A percentile compares a stretch with the other conserved stretches of the same genome.
These are phyloP conservation scores for Anisognathus igniventris DNA, from an alignment of 2,797 vertebrate genomes.

Conservation along the genomic window DNA sequence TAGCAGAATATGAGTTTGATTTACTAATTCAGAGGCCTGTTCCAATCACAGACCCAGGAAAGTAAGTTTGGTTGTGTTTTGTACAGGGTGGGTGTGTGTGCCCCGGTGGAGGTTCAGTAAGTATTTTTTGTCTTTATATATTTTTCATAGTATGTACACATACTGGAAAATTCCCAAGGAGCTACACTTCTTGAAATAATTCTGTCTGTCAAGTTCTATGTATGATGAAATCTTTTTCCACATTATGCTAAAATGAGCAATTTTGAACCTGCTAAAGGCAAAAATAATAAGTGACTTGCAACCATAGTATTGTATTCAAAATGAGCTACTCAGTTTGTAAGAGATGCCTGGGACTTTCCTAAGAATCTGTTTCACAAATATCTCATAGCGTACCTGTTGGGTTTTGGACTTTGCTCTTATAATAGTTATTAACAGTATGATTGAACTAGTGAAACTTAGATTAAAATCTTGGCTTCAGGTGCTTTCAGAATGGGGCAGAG, in stretches of 20 bases:
- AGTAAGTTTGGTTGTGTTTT: constrained; percentile 42
- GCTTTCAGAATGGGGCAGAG: background rate
- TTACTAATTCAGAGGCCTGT: background rate
- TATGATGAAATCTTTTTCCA: background rate
- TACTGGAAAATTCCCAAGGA: background rate
- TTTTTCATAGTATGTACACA: background rate
- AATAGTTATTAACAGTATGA: background rate
- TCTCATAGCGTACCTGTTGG: background rate
- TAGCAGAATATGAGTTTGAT: background rate
- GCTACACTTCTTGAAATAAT: background rate
- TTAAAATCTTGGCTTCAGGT: background rate
- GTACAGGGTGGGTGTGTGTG: constrained; percentile 59
- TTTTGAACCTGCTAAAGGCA: background rate
- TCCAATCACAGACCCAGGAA: background rate
- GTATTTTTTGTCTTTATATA: constrained; percentile 12
- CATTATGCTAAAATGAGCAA: background rate
- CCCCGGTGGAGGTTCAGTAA: constrained; percentile 44
- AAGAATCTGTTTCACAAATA: background rate
- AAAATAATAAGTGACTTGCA: background rate
- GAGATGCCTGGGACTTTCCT: background rate
- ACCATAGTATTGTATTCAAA: background rate
- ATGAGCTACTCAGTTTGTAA: background rate
- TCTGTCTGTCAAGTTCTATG: background rate
- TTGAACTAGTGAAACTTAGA: background rate
- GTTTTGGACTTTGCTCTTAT: background rate